Base-by-base conservation (phyloP, 2,888 invertebrate genomes). In the Phengaris arion region DNA sequence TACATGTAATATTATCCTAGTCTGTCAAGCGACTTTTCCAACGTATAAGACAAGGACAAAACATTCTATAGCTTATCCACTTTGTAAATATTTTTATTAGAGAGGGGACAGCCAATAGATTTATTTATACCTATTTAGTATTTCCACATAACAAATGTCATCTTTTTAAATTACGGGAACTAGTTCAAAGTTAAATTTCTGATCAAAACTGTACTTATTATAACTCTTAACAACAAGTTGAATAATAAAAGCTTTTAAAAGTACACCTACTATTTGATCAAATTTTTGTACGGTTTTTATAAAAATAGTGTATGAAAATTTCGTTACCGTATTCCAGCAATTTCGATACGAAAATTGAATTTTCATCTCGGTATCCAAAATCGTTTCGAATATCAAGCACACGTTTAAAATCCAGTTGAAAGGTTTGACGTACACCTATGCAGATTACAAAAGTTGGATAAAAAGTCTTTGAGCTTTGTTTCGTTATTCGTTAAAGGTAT, bases 331-430 rank as follows among this genome's bases (percentile, higher is more conserved):
- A 64, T 64, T 45, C 35, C 35, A 12, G 45, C 64, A 64, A 64
- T 64, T 64, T 35, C 64, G 64, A 64, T 64, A 64, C 35, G 64
- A 64, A 64, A 64, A 64, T 64, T 64, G 64, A 64, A 64, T 64
- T 45, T 64, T 35, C 64, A 64, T 64, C 64, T 45, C 35, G 12
- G 35, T 64, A 64, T 45, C 45, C 64, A 12, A 45, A 64, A 64
- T 64, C 64, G 35, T 64, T 64, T 64, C 35, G 64, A 35, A 64
- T 64, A 64, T 46, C 68, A 48, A 13, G 48, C 69, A 15, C n/a
- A 69, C 69, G 69, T 69, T 69, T 48, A 48, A 69, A 69, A 69
- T 69, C 48, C 46, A n/a, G 48, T 69, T 69, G 48, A 46, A 48
- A 46, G n/a, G 69, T 69, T 69, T 69, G 46, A 48, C 48, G 69